phyloP scores from a whole-genome alignment of 1,140 invertebrate genomes.

The Antheraea mylitta region DNA sequence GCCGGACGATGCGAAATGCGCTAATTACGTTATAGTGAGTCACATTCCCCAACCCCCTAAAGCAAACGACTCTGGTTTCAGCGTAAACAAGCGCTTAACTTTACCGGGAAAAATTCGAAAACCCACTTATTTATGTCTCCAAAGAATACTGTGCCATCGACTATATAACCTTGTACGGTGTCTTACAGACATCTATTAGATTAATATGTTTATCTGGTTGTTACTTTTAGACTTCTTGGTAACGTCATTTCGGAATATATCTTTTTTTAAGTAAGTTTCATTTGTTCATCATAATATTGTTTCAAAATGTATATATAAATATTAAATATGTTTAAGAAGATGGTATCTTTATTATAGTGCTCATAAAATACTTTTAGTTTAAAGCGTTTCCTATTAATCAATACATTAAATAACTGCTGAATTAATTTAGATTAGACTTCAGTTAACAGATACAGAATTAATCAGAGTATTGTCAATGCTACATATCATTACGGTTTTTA shows the following conservation, averaged over 20 bases:
- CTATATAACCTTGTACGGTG: conserved; percentile 35
- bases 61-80: conserved; percentile 68
- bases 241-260: background rate
- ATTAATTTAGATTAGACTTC: too few species aligned
- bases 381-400: too few species aligned
- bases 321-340: too few species aligned
- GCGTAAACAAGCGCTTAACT: conserved; percentile 65
- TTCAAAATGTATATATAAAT: background rate
- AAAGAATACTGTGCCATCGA: conserved; percentile 50
- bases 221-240: background rate
- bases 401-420: too few species aligned
- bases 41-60: conserved; percentile 38
- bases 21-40: conserved; percentile 67
- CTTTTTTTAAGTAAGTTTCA: background rate
- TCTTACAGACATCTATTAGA: conserved; percentile 19
- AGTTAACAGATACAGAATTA: too few species aligned
- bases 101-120: conserved; percentile 67
- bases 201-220: conserved; percentile 7
- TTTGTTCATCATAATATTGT: background rate
- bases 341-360: too few species aligned
- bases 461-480: too few species aligned
- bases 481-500: too few species aligned
- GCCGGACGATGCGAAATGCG: conserved; percentile 35
- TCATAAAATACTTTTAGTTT: too few species aligned
- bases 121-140: conserved; percentile 65